Evolutionary conservation across 2,888 invertebrate species (phyloP).

Genomic region (Dione vanillae): DNA sequence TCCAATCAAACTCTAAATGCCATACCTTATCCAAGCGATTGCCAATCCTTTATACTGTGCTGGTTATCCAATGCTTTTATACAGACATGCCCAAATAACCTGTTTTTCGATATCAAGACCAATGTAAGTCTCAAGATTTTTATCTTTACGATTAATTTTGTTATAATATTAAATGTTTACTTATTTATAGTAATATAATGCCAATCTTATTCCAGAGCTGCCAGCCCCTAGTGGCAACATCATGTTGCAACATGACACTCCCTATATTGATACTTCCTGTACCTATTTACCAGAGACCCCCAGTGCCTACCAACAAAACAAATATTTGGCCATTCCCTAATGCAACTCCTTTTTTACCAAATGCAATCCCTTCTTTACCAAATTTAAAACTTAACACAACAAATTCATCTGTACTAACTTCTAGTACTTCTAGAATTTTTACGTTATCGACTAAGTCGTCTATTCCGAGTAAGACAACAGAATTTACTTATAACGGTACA

Average conservation of each 20-base stretch:
- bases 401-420: neutral
- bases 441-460: neutral
- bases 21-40: constrained; percentile 41
- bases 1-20: constrained; percentile 39
- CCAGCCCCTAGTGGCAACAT: constrained; percentile 42
- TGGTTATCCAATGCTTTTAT: constrained; percentile 41
- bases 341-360: neutral
- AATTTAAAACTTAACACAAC: neutral
- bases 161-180: no score
- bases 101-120: constrained; percentile 45
- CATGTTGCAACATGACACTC: constrained; percentile 36
- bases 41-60: constrained; percentile 47
- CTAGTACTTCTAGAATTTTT: neutral
- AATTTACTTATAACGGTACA: neutral
- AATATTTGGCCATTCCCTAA: neutral
- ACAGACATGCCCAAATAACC: constrained; percentile 43
- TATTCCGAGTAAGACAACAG: neutral
- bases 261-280: neutral
- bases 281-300: neutral
- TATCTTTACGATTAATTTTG: neutral
- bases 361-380: constrained; percentile 2
- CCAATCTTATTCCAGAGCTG: constrained; percentile 47
- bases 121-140: constrained; percentile 44
- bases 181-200: neutral
- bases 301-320: neutral